Percentiles rank a stretch among this genome's conserved stretches.
phyloP scores from a whole-genome alignment of 2,113 vertebrate species.

The Muntiacus muntjak region DNA sequence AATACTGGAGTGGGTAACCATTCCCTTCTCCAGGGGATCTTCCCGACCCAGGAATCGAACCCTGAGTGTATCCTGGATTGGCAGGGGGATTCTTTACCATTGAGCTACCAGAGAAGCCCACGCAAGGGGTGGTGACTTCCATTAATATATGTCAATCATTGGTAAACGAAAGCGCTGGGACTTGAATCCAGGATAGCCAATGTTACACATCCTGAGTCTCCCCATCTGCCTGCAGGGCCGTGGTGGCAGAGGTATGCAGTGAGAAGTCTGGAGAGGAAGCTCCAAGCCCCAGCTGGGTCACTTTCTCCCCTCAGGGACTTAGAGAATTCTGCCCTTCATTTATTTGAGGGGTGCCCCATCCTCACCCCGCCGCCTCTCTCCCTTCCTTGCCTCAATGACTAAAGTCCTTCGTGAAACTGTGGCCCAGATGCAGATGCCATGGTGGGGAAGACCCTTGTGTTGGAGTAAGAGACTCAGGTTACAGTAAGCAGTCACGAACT shows the following conservation, averaged over 20 bases:
- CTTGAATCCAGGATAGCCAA: neutral
- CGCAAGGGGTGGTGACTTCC: neutral
- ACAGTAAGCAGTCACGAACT: neutral
- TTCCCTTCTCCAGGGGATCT: neutral
- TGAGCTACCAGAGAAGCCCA: neutral
- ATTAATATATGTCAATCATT: neutral
- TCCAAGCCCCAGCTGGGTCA: neutral
- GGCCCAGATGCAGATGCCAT: neutral
- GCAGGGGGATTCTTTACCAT: neutral
- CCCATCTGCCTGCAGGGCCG: neutral
- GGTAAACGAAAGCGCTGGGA: neutral
- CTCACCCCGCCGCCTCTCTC: fast-evolving
- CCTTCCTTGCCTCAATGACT: neutral
- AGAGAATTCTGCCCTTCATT: neutral
- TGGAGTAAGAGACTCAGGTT: neutral
- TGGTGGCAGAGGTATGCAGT: neutral
- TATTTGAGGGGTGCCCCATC: neutral
- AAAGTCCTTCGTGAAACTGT: neutral
- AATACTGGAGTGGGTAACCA: neutral
- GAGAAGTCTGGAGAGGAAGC: neutral
- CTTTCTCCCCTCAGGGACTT: fast-evolving
- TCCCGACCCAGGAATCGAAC: neutral
- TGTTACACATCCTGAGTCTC: neutral
- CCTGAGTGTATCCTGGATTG: neutral
- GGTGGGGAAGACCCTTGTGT: neutral